Evolutionary conservation across 2,888 invertebrate genomes (phyloP).

Genomic region (Gandaritis pyraliata): DNA sequence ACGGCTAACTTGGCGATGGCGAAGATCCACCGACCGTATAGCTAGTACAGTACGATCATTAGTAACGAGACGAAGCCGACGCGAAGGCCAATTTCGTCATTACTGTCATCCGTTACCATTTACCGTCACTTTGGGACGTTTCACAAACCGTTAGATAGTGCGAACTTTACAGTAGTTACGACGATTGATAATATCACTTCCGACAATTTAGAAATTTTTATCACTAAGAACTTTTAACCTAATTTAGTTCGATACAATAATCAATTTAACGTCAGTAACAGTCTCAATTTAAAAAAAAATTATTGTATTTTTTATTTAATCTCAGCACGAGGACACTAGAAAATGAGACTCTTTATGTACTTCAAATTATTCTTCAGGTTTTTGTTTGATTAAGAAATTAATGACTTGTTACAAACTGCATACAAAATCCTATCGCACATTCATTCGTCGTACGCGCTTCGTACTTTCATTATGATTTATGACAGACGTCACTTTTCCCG

Average conservation of each 20-base stretch:
- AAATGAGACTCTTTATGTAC: slow-evolving; percentile 16
- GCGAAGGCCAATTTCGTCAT: slow-evolving; percentile 65
- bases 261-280: too few relatives aligned
- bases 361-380: slow-evolving; percentile 16
- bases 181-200: slow-evolving; percentile 46
- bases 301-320: too few relatives aligned
- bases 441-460: slow-evolving; percentile 27
- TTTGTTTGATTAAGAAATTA: too few relatives aligned
- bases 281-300: too few relatives aligned
- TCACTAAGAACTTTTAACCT: too few relatives aligned
- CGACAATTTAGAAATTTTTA: slow-evolving; percentile 9
- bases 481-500: slow-evolving; percentile 54
- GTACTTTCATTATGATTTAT: slow-evolving; percentile 29
- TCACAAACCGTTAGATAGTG: slow-evolving; percentile 69
- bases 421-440: slow-evolving; percentile 19
- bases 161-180: slow-evolving; percentile 37
- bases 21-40: too few relatives aligned
- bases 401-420: too few relatives aligned
- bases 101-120: slow-evolving; percentile 66
- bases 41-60: slow-evolving; percentile 48
- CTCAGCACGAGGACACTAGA: slow-evolving; percentile 4
- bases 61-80: slow-evolving; percentile 53
- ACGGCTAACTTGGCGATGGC: too few relatives aligned
- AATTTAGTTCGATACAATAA: too few relatives aligned
- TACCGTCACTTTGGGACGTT: slow-evolving; percentile 70